Evolutionary conservation across 2,797 vertebrate species (phyloP).

Genomic region (Hephaestus fuliginosus): DNA sequence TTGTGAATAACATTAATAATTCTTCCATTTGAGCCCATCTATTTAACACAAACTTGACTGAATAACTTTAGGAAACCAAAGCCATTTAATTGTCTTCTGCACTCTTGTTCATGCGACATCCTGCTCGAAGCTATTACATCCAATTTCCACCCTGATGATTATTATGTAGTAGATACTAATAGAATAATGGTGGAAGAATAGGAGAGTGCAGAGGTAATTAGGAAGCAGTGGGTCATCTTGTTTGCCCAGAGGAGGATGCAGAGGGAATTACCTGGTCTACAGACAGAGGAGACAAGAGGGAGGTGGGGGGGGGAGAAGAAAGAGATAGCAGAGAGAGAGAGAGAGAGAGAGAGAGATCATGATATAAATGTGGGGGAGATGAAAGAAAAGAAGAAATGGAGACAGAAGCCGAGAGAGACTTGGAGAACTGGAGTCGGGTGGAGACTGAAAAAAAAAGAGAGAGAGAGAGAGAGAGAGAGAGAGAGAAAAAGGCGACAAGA

Average conservation of each 20-base stretch:
- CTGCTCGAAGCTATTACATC: slow-evolving; percentile 75
- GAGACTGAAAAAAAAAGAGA: slow-evolving; percentile 25
- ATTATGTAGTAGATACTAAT: slow-evolving; percentile 79
- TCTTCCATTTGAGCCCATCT: slow-evolving; percentile 43
- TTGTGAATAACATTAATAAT: slow-evolving; percentile 42
- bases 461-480: slow-evolving; percentile 26
- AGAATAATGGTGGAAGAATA: slow-evolving; percentile 77
- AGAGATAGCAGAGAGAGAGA: slow-evolving; percentile 7
- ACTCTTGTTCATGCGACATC: slow-evolving; percentile 65
- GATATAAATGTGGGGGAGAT: slow-evolving; percentile 35
- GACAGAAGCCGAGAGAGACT: slow-evolving; percentile 27
- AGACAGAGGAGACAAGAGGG: slow-evolving; percentile 44
- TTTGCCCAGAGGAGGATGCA: slow-evolving; percentile 72
- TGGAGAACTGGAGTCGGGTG: slow-evolving; percentile 30
- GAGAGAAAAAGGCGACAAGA: slow-evolving; percentile 31
- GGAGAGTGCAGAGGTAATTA: slow-evolving; percentile 78
- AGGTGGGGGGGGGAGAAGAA: slow-evolving; percentile 21
- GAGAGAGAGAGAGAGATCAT: slow-evolving; percentile 16
- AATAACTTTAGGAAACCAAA: slow-evolving; percentile 53
- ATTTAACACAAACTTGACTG: slow-evolving; percentile 53
- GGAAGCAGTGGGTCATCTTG: slow-evolving; percentile 74
- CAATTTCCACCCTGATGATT: slow-evolving; percentile 77
- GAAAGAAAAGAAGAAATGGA: slow-evolving; percentile 31
- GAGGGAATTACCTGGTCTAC: slow-evolving; percentile 69
- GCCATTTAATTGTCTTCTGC: slow-evolving; percentile 62